Evolutionary conservation across 1,140 invertebrate genomes (phyloP).

Genomic region (Micrasema minimum): DNA sequence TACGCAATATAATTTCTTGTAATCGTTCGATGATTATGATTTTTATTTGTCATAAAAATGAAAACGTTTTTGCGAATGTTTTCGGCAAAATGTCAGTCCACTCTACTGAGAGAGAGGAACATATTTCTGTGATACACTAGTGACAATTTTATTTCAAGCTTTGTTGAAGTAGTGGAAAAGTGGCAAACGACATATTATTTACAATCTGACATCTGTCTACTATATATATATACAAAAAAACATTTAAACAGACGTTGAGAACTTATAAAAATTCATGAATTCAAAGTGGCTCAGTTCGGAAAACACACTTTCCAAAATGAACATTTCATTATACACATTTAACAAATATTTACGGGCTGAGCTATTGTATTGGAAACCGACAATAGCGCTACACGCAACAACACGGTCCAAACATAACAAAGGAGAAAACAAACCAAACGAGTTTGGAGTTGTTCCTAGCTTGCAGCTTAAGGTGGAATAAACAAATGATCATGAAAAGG

Average conservation of each 20-base stretch:
- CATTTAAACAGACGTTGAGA: conserved; percentile 26
- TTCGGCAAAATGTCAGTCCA: conserved; percentile 49
- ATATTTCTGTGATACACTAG: conserved; percentile 39
- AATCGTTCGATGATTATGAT: conserved; percentile 38
- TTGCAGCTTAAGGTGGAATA: not conserved
- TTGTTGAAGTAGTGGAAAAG: conserved; percentile 39
- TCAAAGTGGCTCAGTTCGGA: conserved; percentile 2
- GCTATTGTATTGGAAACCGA: not conserved
- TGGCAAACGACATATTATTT: conserved; percentile 43
- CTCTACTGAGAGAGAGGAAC: conserved; percentile 37
- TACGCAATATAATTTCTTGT: conserved; percentile 41
- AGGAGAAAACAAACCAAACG: conserved; percentile 5
- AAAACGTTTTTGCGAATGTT: conserved; percentile 41
- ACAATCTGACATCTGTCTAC: conserved; percentile 35
- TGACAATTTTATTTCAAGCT: conserved; percentile 31
- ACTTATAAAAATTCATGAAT: conserved; percentile 4
- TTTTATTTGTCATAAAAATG: conserved; percentile 48
- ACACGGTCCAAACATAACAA: conserved; percentile 21
- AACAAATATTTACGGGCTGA: conserved; percentile 10
- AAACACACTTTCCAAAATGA: conserved; percentile 12
- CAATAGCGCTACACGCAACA: not conserved
- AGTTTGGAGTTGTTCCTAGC: conserved; percentile 8
- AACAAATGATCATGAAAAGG: conserved; percentile 41
- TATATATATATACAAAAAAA: conserved; percentile 27
- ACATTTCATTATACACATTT: conserved; percentile 16